Conservation (phyloP, 1,140 invertebrate species). For the Anastrepha ludens region DNA sequence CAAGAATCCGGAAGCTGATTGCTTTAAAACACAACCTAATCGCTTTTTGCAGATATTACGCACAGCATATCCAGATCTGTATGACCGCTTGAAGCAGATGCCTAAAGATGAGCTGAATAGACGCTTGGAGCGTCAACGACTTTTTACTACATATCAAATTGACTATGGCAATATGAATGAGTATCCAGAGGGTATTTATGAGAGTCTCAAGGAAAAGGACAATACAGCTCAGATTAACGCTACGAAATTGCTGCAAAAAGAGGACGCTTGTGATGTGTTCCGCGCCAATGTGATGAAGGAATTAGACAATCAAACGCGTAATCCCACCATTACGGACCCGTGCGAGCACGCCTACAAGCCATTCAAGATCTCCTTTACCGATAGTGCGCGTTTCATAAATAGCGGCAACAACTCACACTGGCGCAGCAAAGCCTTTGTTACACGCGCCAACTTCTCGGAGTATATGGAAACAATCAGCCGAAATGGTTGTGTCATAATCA, state of each 20-base stretch:
- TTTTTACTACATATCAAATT: conserved; percentile 77
- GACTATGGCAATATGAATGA: conserved; percentile 76
- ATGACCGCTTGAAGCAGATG: conserved; percentile 75
- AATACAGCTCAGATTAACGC: conserved; percentile 64
- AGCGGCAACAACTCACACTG: conserved; percentile 70
- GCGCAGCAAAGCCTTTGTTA: conserved; percentile 65
- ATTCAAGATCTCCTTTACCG: conserved; percentile 68
- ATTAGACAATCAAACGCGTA: conserved; percentile 61
- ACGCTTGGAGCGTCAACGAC: conserved; percentile 75
- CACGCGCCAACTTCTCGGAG: conserved; percentile 66
- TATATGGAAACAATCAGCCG: conserved; percentile 72
- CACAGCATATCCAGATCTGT: conserved; percentile 75
- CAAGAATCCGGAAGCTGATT: conserved; percentile 63
- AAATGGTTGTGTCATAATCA: conserved; percentile 70
- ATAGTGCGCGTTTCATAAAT: conserved; percentile 64
- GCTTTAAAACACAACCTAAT: conserved; percentile 69
- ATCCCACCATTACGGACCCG: conserved; percentile 62
- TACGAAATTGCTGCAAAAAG: conserved; percentile 62
- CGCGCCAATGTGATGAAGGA: conserved; percentile 67
- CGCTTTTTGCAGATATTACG: conserved; percentile 70
- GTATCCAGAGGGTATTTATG: conserved; percentile 70
- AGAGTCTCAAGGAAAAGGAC: conserved; percentile 67
- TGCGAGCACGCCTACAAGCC: conserved; percentile 68
- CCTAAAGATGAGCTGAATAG: conserved; percentile 75
- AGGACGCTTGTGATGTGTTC: conserved; percentile 66